Percentiles rank a stretch among this genome's conserved stretches.
Evolutionary conservation across 2,113 vertebrate genomes (phyloP).

Genomic region (Brachypodius melanocephalos): DNA sequence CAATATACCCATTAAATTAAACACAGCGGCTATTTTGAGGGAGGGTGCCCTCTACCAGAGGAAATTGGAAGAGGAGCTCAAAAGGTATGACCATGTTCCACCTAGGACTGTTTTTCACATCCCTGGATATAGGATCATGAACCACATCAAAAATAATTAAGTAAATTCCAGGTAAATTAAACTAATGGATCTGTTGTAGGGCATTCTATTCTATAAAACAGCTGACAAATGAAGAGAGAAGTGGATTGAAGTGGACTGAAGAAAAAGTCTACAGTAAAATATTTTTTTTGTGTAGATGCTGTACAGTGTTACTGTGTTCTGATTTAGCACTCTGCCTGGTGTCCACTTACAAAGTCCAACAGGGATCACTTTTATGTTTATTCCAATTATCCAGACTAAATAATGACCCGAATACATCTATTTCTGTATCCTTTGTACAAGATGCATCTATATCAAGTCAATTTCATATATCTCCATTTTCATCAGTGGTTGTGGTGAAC

Average conservation of each 20-base stretch:
- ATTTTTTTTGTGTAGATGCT: background rate
- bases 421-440: background rate
- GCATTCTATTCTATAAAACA: background rate
- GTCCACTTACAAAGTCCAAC: background rate
- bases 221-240: background rate
- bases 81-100: conserved; percentile 69
- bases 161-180: background rate
- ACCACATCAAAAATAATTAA: background rate
- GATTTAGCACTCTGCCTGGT: background rate
- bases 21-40: conserved; percentile 84
- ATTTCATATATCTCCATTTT: background rate
- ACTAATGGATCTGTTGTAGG: background rate
- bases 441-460: background rate
- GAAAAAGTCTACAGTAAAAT: background rate
- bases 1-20: conserved; percentile 81
- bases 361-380: background rate
- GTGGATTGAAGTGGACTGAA: background rate
- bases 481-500: background rate
- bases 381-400: background rate
- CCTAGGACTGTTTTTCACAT: background rate
- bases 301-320: background rate
- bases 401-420: background rate
- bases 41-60: conserved; percentile 81
- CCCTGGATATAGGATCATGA: background rate
- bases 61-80: conserved; percentile 81